These are phyloP conservation scores for Seriola dumerili DNA, from an alignment of 2,113 vertebrate genomes.

Conservation along the genomic window DNA sequence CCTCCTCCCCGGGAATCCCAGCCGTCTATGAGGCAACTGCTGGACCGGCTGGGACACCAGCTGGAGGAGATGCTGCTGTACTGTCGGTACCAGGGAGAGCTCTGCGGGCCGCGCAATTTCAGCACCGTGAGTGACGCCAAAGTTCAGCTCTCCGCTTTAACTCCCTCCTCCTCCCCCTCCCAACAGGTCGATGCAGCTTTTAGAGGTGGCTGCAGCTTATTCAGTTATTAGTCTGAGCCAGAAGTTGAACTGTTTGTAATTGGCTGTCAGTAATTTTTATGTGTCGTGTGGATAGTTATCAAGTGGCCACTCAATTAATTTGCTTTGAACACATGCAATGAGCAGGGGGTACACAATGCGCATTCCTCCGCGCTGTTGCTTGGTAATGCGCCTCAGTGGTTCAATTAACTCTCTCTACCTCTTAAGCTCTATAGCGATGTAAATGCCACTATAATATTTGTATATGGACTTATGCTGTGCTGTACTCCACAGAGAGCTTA, in stretches of 20 bases:
- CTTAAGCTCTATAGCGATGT: not conserved
- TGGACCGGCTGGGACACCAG: conserved; percentile 88
- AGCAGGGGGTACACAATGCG: conserved; percentile 17
- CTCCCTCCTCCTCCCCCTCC: not conserved
- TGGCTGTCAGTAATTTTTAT: conserved; percentile 6
- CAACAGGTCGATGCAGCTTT: conserved; percentile 58
- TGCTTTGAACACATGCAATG: conserved; percentile 8
- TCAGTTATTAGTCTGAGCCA: not conserved
- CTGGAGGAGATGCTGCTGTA: conserved; percentile 89
- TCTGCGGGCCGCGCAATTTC: conserved; percentile 88
- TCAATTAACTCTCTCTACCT: conserved; percentile 28
- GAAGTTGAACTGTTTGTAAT: conserved; percentile 18
- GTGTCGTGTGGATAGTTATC: conserved; percentile 5
- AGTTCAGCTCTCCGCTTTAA: conserved; percentile 38
- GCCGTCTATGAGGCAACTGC: conserved; percentile 83
- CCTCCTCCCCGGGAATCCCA: conserved; percentile 85
- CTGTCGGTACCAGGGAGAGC: conserved; percentile 87
- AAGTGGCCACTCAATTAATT: conserved; percentile 34
- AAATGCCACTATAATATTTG: conserved; percentile 18
- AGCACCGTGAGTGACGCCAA: conserved; percentile 85
- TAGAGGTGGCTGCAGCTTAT: not conserved
- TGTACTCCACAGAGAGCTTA: not conserved
- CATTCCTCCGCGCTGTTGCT: conserved; percentile 42
- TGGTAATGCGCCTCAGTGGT: conserved; percentile 28
- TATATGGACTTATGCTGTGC: not conserved